phyloP scores from a whole-genome alignment of 2,888 invertebrate genomes.

The Antheraea assamensis region DNA sequence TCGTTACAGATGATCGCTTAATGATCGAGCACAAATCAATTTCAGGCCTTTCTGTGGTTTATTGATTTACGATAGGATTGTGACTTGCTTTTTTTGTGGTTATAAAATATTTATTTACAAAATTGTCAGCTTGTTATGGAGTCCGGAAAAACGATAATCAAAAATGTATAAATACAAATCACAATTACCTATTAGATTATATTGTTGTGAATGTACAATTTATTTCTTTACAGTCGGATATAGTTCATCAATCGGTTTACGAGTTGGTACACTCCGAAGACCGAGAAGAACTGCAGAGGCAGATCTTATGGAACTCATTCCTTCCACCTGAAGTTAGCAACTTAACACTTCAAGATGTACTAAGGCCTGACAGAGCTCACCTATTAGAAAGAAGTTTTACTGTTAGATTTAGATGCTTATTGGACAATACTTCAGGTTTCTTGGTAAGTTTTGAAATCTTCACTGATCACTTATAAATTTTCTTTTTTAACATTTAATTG shows the following conservation, averaged over 20 bases:
- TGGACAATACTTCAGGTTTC: constrained; percentile 99
- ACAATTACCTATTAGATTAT: not conserved
- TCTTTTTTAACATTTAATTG: not conserved
- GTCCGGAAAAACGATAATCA: not conserved
- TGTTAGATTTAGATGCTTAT: constrained; percentile 98
- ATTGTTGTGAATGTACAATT: not conserved
- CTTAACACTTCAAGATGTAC: constrained; percentile 91
- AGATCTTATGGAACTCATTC: constrained; percentile 97
- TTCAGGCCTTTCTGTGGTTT: constrained; percentile 70
- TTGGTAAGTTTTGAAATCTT: constrained; percentile 85
- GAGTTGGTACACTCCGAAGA: constrained; percentile 99
- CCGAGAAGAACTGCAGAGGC: constrained; percentile 97
- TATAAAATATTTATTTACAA: constrained; percentile 27
- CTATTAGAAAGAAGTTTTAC: constrained; percentile 98
- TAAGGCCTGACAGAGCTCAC: constrained; percentile 94
- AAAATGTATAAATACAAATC: not conserved
- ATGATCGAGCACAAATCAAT: constrained; percentile 75
- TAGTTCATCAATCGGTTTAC: constrained; percentile 99
- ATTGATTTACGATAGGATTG: constrained; percentile 73
- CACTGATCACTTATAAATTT: not conserved
- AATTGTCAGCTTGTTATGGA: constrained; percentile 51
- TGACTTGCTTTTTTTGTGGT: constrained; percentile 71
- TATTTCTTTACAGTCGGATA: constrained; percentile 94
- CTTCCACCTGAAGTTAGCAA: constrained; percentile 90
- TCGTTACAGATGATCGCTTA: constrained; percentile 78